A percentile compares a stretch with the other conserved stretches of the same genome.
phyloP scores from a whole-genome alignment of 2,888 invertebrate species.

The Parasteatoda lunata region DNA sequence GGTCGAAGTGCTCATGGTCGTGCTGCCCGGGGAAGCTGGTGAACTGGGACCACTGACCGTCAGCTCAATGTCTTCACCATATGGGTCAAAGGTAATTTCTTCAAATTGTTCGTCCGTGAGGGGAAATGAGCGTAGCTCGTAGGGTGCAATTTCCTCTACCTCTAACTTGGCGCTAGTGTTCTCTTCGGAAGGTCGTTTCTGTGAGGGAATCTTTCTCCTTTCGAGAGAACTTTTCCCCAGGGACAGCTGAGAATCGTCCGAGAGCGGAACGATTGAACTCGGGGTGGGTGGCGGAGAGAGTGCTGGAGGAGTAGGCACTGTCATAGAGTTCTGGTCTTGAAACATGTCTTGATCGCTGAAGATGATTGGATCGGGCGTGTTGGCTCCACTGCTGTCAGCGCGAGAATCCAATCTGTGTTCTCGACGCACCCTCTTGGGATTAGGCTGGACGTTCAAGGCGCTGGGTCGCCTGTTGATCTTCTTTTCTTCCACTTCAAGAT shows the following conservation, averaged over 20 bases:
- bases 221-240: slow-evolving; percentile 6
- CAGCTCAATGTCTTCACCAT: slow-evolving; percentile 11
- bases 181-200: background rate
- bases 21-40: slow-evolving; percentile 33
- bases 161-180: background rate
- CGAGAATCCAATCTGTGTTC: slow-evolving; percentile 81
- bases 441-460: background rate
- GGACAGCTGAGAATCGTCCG: slow-evolving; percentile 47
- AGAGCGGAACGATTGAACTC: slow-evolving; percentile 9
- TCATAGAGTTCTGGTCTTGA: slow-evolving; percentile 37
- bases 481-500: slow-evolving; percentile 86
- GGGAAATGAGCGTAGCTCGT: slow-evolving; percentile 45
- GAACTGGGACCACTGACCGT: slow-evolving; percentile 17
- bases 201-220: background rate
- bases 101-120: slow-evolving; percentile 37
- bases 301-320: slow-evolving; percentile 43
- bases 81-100: slow-evolving; percentile 26
- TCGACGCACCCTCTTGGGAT: slow-evolving; percentile 72
- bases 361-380: slow-evolving; percentile 78
- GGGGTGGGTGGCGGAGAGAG: slow-evolving; percentile 39
- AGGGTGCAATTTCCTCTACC: slow-evolving; percentile 38
- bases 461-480: slow-evolving; percentile 74
- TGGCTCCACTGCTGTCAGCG: slow-evolving; percentile 82
- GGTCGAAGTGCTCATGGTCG: slow-evolving; percentile 37
- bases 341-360: slow-evolving; percentile 55